These are phyloP conservation scores for Enteromius anoplus DNA, from an alignment of 2,797 vertebrate genomes.

Conservation along the genomic window DNA sequence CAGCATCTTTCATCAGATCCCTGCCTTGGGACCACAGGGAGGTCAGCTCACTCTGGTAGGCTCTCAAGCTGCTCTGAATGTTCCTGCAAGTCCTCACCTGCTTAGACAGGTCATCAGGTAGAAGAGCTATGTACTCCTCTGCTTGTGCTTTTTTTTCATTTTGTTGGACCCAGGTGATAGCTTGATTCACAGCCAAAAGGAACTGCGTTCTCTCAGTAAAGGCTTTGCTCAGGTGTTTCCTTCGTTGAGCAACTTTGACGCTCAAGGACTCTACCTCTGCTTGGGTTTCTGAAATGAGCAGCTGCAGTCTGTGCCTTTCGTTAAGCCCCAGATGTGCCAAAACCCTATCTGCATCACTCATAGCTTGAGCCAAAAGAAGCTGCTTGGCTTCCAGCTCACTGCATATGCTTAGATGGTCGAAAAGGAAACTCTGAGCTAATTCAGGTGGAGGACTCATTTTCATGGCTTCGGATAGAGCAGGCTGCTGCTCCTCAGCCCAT, in stretches of 20 bases:
- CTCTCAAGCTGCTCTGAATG: constrained; percentile 84
- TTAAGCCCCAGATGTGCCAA: constrained; percentile 88
- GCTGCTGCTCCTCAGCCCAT: constrained; percentile 93
- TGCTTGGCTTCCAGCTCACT: constrained; percentile 93
- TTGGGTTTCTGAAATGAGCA: constrained; percentile 85
- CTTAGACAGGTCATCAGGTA: constrained; percentile 91
- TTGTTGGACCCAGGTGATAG: constrained; percentile 89
- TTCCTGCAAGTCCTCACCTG: constrained; percentile 86
- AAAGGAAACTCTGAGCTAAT: constrained; percentile 89
- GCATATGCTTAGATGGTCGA: constrained; percentile 90
- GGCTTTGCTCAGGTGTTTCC: constrained; percentile 92
- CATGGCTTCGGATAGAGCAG: constrained; percentile 83
- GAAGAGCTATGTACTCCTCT: constrained; percentile 88
- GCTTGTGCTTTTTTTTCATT: constrained; percentile 85
- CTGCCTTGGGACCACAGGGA: constrained; percentile 92
- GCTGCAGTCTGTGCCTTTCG: constrained; percentile 90
- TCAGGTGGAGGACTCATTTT: constrained; percentile 91
- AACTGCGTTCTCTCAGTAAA: constrained; percentile 95
- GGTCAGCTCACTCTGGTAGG: constrained; percentile 88
- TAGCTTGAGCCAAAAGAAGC: constrained; percentile 83
- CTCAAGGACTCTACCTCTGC: constrained; percentile 85
- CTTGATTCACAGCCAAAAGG: constrained; percentile 87
- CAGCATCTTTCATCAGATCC: constrained; percentile 88
- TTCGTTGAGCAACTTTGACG: constrained; percentile 85
- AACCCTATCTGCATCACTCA: constrained; percentile 88